Percentiles rank a stretch among this genome's conserved stretches.
These are phyloP conservation scores for Metallyticus violacea DNA, from an alignment of 2,888 invertebrate genomes.

Conservation along the genomic window DNA sequence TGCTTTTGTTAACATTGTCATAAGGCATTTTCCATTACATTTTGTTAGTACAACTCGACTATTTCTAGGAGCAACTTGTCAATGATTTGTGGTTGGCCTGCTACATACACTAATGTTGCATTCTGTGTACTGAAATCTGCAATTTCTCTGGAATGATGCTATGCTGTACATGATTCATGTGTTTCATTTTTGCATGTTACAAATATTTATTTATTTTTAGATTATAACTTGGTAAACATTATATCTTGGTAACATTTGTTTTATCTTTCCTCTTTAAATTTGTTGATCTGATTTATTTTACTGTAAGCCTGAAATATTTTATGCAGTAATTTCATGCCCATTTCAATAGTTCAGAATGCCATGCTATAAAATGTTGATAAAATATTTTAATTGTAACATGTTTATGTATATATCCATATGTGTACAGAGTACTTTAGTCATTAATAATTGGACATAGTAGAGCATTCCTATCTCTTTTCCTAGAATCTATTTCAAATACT, in stretches of 20 bases:
- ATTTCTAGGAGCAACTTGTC: not conserved
- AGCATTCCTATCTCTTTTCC: not conserved
- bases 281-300: not conserved
- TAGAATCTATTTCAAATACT: not conserved
- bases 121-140: not conserved
- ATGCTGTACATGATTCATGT: not conserved
- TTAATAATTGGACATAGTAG: not conserved
- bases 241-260: not conserved
- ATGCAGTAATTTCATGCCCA: too few species aligned
- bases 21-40: not conserved
- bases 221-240: not conserved
- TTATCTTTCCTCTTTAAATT: not conserved
- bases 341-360: not conserved
- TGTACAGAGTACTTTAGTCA: not conserved
- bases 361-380: not conserved
- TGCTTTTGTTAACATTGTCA: not conserved
- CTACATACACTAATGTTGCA: not conserved
- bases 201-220: not conserved
- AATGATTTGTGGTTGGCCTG: not conserved
- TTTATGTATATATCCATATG: not conserved
- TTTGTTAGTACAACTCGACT: not conserved
- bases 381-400: not conserved
- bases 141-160: not conserved
- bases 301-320: not conserved
- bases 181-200: not conserved